These are phyloP conservation scores for Diplazon laetatorius DNA, from an alignment of 2,888 invertebrate species.

Conservation along the genomic window DNA sequence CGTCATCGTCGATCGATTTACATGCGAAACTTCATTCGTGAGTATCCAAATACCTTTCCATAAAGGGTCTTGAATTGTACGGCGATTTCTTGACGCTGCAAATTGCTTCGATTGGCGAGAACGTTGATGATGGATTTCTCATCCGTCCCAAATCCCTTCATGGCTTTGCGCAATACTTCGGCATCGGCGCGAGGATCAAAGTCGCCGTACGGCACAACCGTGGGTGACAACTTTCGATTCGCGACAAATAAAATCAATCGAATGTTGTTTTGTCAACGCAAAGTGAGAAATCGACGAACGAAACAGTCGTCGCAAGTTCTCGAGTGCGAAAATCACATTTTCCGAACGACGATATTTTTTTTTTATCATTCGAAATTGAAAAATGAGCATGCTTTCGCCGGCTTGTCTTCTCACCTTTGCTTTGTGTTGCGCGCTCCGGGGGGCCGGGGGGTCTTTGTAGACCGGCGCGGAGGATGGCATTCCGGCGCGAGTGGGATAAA, in stretches of 20 bases:
- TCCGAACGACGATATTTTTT: too few species aligned
- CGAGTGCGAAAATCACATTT: too few species aligned
- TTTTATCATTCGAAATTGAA: background rate
- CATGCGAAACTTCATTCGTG: background rate
- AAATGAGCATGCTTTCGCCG: background rate
- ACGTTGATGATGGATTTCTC: constrained; percentile 86
- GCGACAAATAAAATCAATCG: constrained; percentile 45
- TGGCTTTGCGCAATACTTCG: constrained; percentile 84
- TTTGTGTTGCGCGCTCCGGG: constrained; percentile 72
- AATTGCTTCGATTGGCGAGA: constrained; percentile 85
- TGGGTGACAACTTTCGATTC: constrained; percentile 81
- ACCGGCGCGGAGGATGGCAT: constrained; percentile 60
- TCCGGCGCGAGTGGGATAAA: constrained; percentile 70
- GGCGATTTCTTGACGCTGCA: constrained; percentile 85
- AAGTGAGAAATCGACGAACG: background rate
- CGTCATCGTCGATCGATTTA: background rate
- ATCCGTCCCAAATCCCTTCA: constrained; percentile 86
- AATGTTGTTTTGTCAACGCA: background rate
- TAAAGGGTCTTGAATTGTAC: constrained; percentile 86
- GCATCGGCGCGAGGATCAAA: constrained; percentile 84
- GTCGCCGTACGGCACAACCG: constrained; percentile 80
- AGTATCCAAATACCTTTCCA: constrained; percentile 84
- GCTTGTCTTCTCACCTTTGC: constrained; percentile 76
- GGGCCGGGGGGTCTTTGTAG: constrained; percentile 72
- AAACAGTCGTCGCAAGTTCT: too few species aligned